Conservation (phyloP, 1,140 invertebrate species). For the Calycopis cecrops region DNA sequence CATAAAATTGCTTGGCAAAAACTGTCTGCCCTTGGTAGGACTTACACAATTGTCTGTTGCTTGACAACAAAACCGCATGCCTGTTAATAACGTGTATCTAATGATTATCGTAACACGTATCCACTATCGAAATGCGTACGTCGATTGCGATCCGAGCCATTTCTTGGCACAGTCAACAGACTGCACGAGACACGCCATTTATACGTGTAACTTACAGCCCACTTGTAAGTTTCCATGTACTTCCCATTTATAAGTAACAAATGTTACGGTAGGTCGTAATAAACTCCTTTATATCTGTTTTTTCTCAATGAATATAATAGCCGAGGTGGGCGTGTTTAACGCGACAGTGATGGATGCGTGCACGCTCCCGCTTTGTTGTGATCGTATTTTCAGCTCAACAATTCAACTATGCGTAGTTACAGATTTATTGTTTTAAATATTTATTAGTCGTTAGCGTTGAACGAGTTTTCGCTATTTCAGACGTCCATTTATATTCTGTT, state of each 20-base stretch:
- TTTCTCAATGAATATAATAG: conserved; percentile 11
- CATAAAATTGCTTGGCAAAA: too few relatives aligned
- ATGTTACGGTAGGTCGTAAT: neutral
- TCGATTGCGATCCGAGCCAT: neutral
- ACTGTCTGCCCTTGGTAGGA: too few relatives aligned
- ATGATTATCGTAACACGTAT: neutral
- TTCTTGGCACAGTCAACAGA: conserved; percentile 2
- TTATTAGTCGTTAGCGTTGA: conserved; percentile 4
- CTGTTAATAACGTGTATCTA: too few relatives aligned
- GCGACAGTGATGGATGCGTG: neutral
- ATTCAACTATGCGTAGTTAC: conserved; percentile 12
- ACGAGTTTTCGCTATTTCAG: neutral
- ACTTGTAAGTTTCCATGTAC: neutral
- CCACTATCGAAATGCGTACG: neutral
- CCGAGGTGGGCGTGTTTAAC: neutral
- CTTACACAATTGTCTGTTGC: too few relatives aligned
- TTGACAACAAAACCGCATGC: too few relatives aligned
- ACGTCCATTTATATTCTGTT: neutral
- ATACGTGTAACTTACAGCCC: neutral
- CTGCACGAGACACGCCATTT: neutral
- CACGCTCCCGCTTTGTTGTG: conserved; percentile 7
- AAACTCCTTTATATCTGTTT: neutral
- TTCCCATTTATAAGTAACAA: neutral
- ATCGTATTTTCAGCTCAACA: conserved; percentile 9
- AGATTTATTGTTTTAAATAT: conserved; percentile 12